These are phyloP conservation scores for Esperia sulphurella DNA, from an alignment of 2,888 invertebrate genomes.

Conservation along the genomic window DNA sequence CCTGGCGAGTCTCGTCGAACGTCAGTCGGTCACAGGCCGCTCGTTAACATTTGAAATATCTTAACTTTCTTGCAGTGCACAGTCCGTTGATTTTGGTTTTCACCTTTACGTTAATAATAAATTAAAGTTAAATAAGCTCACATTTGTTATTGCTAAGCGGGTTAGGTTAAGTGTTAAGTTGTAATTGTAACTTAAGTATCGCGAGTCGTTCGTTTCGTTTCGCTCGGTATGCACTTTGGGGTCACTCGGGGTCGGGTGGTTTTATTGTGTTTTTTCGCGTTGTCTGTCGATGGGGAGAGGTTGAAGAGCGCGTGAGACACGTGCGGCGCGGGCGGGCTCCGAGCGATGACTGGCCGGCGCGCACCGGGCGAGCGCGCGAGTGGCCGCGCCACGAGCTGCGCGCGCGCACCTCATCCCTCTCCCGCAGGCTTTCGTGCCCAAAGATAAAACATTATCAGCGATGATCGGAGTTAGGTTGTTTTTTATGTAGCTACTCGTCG, in stretches of 20 bases:
- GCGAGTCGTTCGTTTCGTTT: conserved; percentile 67
- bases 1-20: conserved; percentile 36
- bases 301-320: conserved; percentile 45
- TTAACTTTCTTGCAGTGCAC: conserved; percentile 42
- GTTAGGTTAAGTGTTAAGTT: conserved; percentile 30
- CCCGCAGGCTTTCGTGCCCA: conserved; percentile 46
- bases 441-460: conserved; percentile 24
- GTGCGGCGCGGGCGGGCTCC: conserved; percentile 52
- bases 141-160: conserved; percentile 53
- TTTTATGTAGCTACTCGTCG: too few species aligned
- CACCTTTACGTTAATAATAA: conserved; percentile 53
- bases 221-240: conserved; percentile 60
- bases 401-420: conserved; percentile 30
- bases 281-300: conserved; percentile 26
- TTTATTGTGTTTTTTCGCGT: conserved; percentile 40
- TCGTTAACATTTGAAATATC: conserved; percentile 41
- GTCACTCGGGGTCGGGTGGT: conserved; percentile 64
- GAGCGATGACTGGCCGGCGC: conserved; percentile 44
- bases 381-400: conserved; percentile 17
- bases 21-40: conserved; percentile 32
- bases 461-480: too few species aligned
- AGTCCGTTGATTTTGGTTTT: conserved; percentile 39
- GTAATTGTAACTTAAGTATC: conserved; percentile 24
- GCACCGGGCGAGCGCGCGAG: neutral
- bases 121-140: conserved; percentile 56